phyloP scores from a whole-genome alignment of 2,113 vertebrate genomes.

The Paralichthys olivaceus region DNA sequence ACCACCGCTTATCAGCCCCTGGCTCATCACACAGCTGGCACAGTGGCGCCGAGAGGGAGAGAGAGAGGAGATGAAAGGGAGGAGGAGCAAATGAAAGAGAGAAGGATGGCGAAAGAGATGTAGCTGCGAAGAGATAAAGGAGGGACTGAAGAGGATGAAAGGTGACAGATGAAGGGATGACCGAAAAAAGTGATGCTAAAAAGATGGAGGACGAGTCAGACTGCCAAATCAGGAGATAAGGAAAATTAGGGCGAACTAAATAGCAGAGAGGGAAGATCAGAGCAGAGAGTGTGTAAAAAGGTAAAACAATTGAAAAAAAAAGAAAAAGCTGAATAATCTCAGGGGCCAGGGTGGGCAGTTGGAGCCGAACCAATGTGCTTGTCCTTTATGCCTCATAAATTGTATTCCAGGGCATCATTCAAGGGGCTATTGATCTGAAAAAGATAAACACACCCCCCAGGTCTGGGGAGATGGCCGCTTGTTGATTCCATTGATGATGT shows the following conservation, averaged over 20 bases:
- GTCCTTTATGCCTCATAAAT: constrained; percentile 80
- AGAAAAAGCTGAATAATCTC: constrained; percentile 18
- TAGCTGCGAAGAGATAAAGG: constrained; percentile 33
- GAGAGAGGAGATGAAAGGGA: constrained; percentile 17
- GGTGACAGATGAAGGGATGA: constrained; percentile 8
- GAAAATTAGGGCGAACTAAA: constrained; percentile 15
- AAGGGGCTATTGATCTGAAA: constrained; percentile 77
- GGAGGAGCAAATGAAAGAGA: constrained; percentile 39
- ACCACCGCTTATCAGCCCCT: constrained; percentile 81
- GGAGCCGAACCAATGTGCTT: constrained; percentile 45
- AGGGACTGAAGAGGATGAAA: constrained; percentile 13
- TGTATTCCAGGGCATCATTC: constrained; percentile 69
- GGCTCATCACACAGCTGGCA: constrained; percentile 80
- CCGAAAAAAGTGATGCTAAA: neutral
- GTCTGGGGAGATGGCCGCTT: constrained; percentile 18
- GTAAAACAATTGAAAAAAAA: constrained; percentile 24
- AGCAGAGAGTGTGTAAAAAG: constrained; percentile 23
- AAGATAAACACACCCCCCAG: constrained; percentile 72
- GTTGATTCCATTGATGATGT: constrained; percentile 41
- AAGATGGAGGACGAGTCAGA: constrained; percentile 20
- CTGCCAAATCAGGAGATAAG: constrained; percentile 42
- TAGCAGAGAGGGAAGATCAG: constrained; percentile 28
- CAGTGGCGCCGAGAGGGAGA: constrained; percentile 32
- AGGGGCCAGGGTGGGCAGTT: constrained; percentile 22
- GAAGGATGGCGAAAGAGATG: constrained; percentile 32